Conservation (phyloP, 1,140 invertebrate species). For the Bactericera cockerelli region DNA sequence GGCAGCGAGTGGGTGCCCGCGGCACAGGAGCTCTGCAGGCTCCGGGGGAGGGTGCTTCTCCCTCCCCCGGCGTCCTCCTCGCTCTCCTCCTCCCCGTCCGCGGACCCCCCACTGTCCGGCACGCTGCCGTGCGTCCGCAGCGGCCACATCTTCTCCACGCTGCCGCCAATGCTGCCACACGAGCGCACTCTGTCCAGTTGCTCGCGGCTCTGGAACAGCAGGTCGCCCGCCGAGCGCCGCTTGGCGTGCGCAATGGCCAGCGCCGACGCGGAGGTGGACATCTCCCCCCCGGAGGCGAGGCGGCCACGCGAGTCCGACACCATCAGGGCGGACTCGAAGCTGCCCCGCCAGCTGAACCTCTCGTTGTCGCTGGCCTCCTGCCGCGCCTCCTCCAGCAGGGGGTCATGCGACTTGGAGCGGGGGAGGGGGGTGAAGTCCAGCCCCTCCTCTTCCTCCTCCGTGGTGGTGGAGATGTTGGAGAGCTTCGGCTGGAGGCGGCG, state of each 20-base stretch:
- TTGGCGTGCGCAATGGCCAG: constrained; percentile 51
- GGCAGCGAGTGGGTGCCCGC: constrained; percentile 58
- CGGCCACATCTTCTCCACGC: constrained; percentile 38
- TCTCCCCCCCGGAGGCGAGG: constrained; percentile 42
- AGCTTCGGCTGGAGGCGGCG: constrained; percentile 37
- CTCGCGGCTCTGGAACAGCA: constrained; percentile 57
- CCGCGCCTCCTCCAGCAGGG: constrained; percentile 41
- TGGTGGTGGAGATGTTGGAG: constrained; percentile 47
- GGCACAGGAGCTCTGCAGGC: constrained; percentile 36
- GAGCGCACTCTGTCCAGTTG: constrained; percentile 56
- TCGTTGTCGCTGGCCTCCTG: constrained; percentile 75
- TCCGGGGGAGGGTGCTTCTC: constrained; percentile 42
- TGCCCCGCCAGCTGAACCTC: constrained; percentile 73
- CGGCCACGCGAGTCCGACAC: constrained; percentile 62
- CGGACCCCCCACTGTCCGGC: constrained; percentile 40
- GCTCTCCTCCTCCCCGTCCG: constrained; percentile 43
- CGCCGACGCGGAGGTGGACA: constrained; percentile 39
- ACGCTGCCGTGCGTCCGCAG: constrained; percentile 39
- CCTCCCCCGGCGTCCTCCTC: constrained; percentile 31
- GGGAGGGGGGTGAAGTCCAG: constrained; percentile 39
- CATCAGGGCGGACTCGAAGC: constrained; percentile 73
- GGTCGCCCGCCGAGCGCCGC: constrained; percentile 57
- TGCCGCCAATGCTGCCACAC: constrained; percentile 64
- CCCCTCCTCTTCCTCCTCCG: constrained; percentile 53
- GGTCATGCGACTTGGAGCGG: constrained; percentile 60